Conservation (phyloP, 2,113 vertebrate genomes). For the Lophura nycthemera region DNA sequence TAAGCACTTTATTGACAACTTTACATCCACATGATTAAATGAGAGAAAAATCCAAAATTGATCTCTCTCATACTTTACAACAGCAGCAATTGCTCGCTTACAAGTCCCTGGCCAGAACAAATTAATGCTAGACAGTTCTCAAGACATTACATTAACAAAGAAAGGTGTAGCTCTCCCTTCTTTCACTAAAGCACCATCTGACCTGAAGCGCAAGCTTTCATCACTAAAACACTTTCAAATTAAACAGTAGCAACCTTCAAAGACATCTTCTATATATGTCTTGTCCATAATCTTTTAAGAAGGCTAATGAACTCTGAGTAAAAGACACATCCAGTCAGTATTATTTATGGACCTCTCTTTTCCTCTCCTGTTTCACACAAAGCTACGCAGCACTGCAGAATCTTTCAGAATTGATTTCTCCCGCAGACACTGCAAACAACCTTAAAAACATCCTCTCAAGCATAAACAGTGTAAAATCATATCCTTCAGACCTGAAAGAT, state of each 20-base stretch:
- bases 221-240: not conserved
- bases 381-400: not conserved
- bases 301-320: not conserved
- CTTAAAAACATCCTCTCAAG: not conserved
- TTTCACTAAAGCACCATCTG: not conserved
- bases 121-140: not conserved
- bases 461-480: not conserved
- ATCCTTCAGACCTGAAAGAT: conserved; percentile 90
- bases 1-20: not conserved
- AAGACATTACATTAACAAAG: not conserved
- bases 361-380: not conserved
- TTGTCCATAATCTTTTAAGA: not conserved
- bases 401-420: not conserved
- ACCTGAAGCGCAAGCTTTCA: not conserved
- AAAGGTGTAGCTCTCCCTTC: not conserved
- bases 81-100: not conserved
- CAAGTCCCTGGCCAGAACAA: not conserved
- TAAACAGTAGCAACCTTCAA: not conserved
- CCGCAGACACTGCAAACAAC: not conserved
- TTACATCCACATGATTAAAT: not conserved
- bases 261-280: not conserved
- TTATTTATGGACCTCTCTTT: not conserved
- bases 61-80: not conserved
- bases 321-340: not conserved
- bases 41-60: not conserved